Evolutionary conservation across 1,140 invertebrate genomes (phyloP), one percentile per base, ranked within the genome.

Genomic region (Psix sp.): DNA sequence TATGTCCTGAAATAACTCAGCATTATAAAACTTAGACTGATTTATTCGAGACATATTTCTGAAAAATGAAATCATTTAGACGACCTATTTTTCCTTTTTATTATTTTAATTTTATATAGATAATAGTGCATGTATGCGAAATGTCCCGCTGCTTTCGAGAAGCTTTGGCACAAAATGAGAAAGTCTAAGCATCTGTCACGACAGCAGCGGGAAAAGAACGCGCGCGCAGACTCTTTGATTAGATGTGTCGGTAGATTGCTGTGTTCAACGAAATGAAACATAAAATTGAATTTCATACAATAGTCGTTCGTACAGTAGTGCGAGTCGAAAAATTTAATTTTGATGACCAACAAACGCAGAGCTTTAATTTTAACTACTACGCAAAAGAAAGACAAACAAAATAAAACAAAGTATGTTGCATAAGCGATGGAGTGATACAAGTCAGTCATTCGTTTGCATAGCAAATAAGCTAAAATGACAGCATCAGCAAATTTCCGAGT

Each of bases 181-280:
- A 71, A 71, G 62, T 42, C 67, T 62, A 71, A 71, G 62, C 67
- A 71, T 62, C 67, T 71, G 67, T 71, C 56, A 62, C 40, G 29
- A 36, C 48, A 29, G 26, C 57, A 40, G 51, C 51, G 67, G 45
- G 67, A 62, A 71, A 71, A 71, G 57, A 62, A 70, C 56, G 66
- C 42, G 46, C n/a, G n/a, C n/a, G n/a, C 26, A 29, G 29, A 42
- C 35, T 16, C 49, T 70, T 71, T 54, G 66, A 62, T 70, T 62
- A 51, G 48, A 51, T 29, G 45, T 40, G 46, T 20, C 7, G 36
- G 9, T 15, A 46, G 20, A 54, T 60, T 56, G 46, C 42, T 60
- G 52, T 14, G 29, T 45, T 62, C 52, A 46, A 60, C 11, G 21
- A 60, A 60, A 68, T 46, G 65, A 68, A 68, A 68, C 29, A 51